These are phyloP conservation scores for Cepaea nemoralis DNA, from an alignment of 1,140 invertebrate species.

Conservation along the genomic window DNA sequence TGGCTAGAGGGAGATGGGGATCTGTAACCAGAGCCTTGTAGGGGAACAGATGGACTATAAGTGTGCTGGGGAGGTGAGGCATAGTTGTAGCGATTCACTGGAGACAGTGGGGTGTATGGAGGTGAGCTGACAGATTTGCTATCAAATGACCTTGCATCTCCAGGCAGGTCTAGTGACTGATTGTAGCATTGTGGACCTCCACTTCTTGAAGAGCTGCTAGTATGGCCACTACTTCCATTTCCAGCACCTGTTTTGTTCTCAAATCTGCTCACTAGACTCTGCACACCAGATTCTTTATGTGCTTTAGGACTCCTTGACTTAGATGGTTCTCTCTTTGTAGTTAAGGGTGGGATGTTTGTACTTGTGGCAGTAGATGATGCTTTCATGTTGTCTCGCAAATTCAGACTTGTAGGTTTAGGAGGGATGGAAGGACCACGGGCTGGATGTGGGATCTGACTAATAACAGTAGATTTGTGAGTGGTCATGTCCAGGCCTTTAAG, in stretches of 20 bases:
- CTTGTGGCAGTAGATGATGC: not conserved
- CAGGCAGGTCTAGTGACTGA: not conserved
- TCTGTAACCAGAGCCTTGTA: not conserved
- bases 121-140: slow-evolving; percentile 20
- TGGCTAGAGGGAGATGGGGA: not conserved
- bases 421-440: not conserved
- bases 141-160: not conserved
- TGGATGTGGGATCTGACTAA: not conserved
- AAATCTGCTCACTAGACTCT: slow-evolving; percentile 29
- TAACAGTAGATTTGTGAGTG: not conserved
- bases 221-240: slow-evolving; percentile 13
- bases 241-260: slow-evolving; percentile 6
- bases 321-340: not conserved
- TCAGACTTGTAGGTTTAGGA: slow-evolving; percentile 15
- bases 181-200: slow-evolving; percentile 28
- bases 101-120: slow-evolving; percentile 21
- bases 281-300: not conserved
- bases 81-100: not conserved
- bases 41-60: slow-evolving; percentile 4
- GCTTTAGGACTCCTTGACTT: not conserved
- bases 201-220: not conserved
- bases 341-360: not conserved
- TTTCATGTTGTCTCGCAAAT: slow-evolving; percentile 6
- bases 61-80: not conserved
- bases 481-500: not conserved